Base-by-base conservation (phyloP, 2,113 vertebrate genomes). In the Grallaria varia region DNA sequence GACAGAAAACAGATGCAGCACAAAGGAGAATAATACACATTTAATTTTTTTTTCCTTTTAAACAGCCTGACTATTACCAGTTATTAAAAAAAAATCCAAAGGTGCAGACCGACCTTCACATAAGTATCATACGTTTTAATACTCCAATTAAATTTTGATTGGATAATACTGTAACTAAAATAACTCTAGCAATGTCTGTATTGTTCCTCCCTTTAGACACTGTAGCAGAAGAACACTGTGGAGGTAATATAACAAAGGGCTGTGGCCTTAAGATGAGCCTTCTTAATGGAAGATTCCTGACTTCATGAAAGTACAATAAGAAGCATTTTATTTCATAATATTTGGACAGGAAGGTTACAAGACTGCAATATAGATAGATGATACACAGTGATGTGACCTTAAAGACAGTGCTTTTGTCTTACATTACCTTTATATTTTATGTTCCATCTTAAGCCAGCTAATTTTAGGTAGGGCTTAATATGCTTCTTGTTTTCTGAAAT, bases 1-100 rank as follows among this genome's bases (percentile, higher is more conserved):
- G 96, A 97, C 97, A 98, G 95, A 98, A 97, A 97, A 97, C 97
- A 98, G 97, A 98, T 96, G 95, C 91, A 95, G 96, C 69, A 96
- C 95, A 98, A 97, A 94, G 97, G 95, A 97, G 95, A 97, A 96
- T 97, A 96, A 93, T 69, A 97, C 96, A 96, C 84, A 94, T 97
- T 97, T 97, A 96, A 96, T 97, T 98, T 97, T 50, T 92, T 97
- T 31, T 13, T 69, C 96, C 95, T 97, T 96, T 93, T 47, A 96
- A 96, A 90, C 95, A 95, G 71, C 66, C 81, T 96, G 72, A 74
- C 76, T 95, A 91, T 97, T 98, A 97, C 90, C 89, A 75, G 81
- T 92, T 96, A 85, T 95, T 74, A 59, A 95, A 96, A 97, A 96
- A 97, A 72, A 79, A 96, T 87, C 88, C 88, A 74, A 52, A 96